phyloP scores from a whole-genome alignment of 2,113 vertebrate species.

The Aldabrachelys gigantea region DNA sequence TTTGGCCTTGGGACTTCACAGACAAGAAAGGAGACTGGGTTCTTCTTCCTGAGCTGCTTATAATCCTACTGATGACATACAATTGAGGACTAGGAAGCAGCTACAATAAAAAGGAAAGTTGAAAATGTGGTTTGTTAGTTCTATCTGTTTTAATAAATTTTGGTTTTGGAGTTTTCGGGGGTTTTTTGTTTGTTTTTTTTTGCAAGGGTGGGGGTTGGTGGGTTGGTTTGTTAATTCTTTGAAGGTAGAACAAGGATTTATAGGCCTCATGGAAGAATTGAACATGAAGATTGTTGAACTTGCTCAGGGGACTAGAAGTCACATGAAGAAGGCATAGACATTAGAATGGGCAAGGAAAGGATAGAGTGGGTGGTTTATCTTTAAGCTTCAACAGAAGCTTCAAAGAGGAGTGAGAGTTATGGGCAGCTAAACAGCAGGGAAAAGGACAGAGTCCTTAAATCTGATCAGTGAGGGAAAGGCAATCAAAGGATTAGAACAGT shows the following conservation, averaged over 20 bases:
- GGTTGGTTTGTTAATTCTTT: not conserved
- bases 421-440: not conserved
- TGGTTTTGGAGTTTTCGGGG: too few relatives aligned
- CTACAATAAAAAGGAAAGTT: not conserved
- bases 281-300: not conserved
- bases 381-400: not conserved
- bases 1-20: not conserved
- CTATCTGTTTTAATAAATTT: not conserved
- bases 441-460: not conserved
- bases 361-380: not conserved
- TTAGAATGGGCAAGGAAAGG: not conserved
- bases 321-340: not conserved
- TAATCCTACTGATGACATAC: not conserved
- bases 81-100: not conserved
- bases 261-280: not conserved
- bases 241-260: not conserved
- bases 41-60: not conserved
- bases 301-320: not conserved
- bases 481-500: not conserved
- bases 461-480: not conserved
- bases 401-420: not conserved
- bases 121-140: rapidly evolving
- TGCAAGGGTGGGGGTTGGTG: not conserved
- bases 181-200: not conserved
- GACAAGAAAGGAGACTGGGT: not conserved